Base-by-base conservation (phyloP, 2,888 invertebrate species). In the Lepidonotus clava region DNA sequence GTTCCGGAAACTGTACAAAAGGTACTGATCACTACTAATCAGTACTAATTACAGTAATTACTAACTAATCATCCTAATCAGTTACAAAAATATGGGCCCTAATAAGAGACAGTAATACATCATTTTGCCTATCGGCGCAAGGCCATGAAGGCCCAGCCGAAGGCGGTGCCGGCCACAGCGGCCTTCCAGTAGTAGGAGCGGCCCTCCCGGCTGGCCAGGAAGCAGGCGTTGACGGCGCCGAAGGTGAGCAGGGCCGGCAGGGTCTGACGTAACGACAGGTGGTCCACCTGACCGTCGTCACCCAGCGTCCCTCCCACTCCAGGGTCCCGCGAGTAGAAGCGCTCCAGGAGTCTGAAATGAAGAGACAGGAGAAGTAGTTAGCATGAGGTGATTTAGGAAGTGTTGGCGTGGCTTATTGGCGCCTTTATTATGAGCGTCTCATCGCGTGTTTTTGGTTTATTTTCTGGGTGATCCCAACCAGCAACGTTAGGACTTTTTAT, bases 61-160 rank as follows among this genome's bases (percentile, higher is more conserved):
- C n/a, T n/a, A n/a, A n/a, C n/a, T n/a, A n/a, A n/a, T n/a, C n/a
- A n/a, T n/a, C n/a, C n/a, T n/a, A n/a, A n/a, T n/a, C n/a, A n/a
- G n/a, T n/a, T n/a, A n/a, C n/a, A n/a, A n/a, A n/a, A n/a, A n/a
- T n/a, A n/a, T n/a, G n/a, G n/a, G n/a, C n/a, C n/a, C n/a, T 11
- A 51, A 21, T 21, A 51, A 51, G 51, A 51, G 51, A 51, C 14
- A 51, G 51, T 14, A 51, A 14, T 51, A 51, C 24, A 18, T 14
- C 76, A 28, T 36, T 8, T 8, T 1, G 56, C 36, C 32, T 66
- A 85, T 34, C 71, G 41, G n/a, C 86, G 51, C 1, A 87, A 21
- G 18, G 86, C 36, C 67, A 87, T 86, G 76, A 83, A 86, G 0
- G 80, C 84, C 88, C 88, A 88, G 56, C 88, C 86, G n/a, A 84